phyloP scores from a whole-genome alignment of 2,888 invertebrate species.

The Steinernema hermaphroditum region DNA sequence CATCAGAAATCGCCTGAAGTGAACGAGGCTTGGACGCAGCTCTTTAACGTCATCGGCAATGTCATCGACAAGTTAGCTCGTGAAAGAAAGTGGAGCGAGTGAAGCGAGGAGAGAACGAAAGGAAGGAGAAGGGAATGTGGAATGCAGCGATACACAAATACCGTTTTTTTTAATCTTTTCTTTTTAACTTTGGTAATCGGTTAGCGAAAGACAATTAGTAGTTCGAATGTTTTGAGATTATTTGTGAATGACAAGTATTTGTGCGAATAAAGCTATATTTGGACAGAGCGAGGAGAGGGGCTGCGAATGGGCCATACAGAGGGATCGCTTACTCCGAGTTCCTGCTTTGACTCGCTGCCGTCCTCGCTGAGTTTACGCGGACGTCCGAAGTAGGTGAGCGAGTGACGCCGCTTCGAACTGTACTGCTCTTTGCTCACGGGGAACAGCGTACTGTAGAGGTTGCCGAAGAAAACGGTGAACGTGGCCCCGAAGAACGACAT shows the following conservation, averaged over 20 bases:
- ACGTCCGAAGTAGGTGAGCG: slow-evolving; percentile 27
- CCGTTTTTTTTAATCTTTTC: not conserved
- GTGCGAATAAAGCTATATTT: slow-evolving; percentile 13
- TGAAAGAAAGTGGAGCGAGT: slow-evolving; percentile 21
- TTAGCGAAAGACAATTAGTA: not conserved
- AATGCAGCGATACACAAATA: not conserved
- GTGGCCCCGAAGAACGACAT: slow-evolving; percentile 25
- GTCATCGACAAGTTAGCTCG: slow-evolving; percentile 39
- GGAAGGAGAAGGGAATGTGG: not conserved
- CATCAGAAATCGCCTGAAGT: slow-evolving; percentile 36
- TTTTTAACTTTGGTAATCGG: not conserved
- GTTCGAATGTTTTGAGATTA: not conserved
- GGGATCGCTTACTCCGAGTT: slow-evolving; percentile 26
- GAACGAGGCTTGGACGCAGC: slow-evolving; percentile 49
- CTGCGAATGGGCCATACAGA: not conserved
- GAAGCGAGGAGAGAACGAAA: slow-evolving; percentile 1
- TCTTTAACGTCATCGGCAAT: slow-evolving; percentile 60
- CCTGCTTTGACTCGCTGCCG: slow-evolving; percentile 25
- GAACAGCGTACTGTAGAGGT: slow-evolving; percentile 18
- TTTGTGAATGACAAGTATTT: not conserved
- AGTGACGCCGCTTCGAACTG: slow-evolving; percentile 19
- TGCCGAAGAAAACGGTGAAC: slow-evolving; percentile 27
- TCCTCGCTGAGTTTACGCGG: slow-evolving; percentile 12
- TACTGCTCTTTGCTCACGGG: slow-evolving; percentile 6
- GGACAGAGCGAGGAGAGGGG: slow-evolving; percentile 6